Evolutionary conservation across 92 coral and sea anemone genomes (phyloP), one percentile per base, ranked within the genome.

Genomic region (Umimayanthus chanpuru): DNA sequence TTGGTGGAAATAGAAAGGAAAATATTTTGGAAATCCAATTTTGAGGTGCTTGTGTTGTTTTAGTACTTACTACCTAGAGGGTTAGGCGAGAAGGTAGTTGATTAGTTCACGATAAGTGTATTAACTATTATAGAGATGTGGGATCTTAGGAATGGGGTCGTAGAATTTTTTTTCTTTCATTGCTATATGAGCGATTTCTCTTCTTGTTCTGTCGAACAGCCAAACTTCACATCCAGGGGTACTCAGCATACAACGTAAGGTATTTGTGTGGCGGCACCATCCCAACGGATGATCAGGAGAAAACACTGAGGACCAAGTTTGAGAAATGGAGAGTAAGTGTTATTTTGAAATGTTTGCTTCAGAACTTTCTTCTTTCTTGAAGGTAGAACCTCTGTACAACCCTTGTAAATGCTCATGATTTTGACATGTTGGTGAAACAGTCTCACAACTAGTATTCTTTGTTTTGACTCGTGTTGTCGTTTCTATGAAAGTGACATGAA

Each of bases 211-310:
- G 73, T 44, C 73, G 74, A 73, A 1, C 88, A 96, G 99, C 91
- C 76, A 95, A 96, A 84, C 94, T 96, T 38, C 98, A 95, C 44
- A 90, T 96, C 26, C 99, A 95, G 74, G 98, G 98, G 20, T 96
- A 96, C 91, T 92, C 94, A 14, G 98, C 88, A 14, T 88, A 95
- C 53, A 92, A 96, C n/a, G 71, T 96, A 40, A 87, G 90, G 10
- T 96, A 96, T 88, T 85, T 96, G 76, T 92, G 87, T 67, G 86
- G 90, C 23, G 89, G 96, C 74, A 91, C 94, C 56, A 86, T 92
- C 50, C 94, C 94, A 32, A 81, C 72, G 26, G 92, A 88, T 78
- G 89, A 81, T 71, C 93, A 93, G 11, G 99, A 94, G 53, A 90
- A 77, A 44, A 90, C 72, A 8, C 82, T 92, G 61, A 84, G 85